A percentile compares a stretch with the other conserved stretches of the same genome.
Evolutionary conservation across 2,888 invertebrate genomes (phyloP).

Genomic region (Hypercompe scribonia): DNA sequence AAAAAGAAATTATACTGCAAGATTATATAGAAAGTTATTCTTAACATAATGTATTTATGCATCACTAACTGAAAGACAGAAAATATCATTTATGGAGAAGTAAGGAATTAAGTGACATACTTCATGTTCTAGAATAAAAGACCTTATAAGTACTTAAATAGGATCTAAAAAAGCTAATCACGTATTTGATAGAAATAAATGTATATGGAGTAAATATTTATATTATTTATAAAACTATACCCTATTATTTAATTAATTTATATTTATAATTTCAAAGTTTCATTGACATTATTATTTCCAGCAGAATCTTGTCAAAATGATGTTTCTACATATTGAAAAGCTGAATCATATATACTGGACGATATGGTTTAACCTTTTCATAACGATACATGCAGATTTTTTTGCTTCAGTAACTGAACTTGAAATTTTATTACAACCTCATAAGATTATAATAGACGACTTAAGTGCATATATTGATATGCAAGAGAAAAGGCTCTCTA

Average conservation of each 20-base stretch:
- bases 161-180: background rate
- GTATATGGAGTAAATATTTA: too few relatives aligned
- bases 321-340: background rate
- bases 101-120: background rate
- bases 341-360: background rate
- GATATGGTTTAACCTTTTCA: background rate
- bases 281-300: background rate
- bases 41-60: background rate
- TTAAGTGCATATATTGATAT: constrained; percentile 93
- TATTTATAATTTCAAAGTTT: background rate
- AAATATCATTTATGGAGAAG: background rate
- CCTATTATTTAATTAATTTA: background rate
- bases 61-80: background rate
- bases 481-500: constrained; percentile 92
- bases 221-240: background rate
- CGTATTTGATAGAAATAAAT: background rate
- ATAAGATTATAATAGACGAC: constrained; percentile 93
- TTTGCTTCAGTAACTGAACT: constrained; percentile 63
- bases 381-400: background rate
- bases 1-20: background rate
- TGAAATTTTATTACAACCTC: constrained; percentile 95
- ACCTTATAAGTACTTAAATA: too few relatives aligned
- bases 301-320: background rate
- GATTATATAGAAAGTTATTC: background rate
- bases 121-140: too few relatives aligned